These are phyloP conservation scores for Argynnis bischoffii DNA, from an alignment of 2,888 invertebrate species.

Conservation along the genomic window DNA sequence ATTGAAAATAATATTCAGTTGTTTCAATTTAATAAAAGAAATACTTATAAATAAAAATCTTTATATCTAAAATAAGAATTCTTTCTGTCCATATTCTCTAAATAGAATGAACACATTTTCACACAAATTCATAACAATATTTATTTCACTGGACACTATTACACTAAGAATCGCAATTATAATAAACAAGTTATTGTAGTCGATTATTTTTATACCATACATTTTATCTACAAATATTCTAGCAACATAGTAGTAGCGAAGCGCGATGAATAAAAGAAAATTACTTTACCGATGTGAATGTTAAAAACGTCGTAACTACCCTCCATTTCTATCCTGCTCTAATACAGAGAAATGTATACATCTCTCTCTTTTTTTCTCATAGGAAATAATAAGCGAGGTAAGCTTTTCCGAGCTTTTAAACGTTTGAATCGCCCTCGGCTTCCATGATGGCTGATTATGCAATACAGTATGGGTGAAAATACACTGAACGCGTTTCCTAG, in stretches of 20 bases:
- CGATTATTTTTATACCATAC: slow-evolving; percentile 46
- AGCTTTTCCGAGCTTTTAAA: slow-evolving; percentile 62
- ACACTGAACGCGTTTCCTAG: slow-evolving; percentile 61
- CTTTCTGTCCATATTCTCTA: neutral
- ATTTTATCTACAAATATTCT: slow-evolving; percentile 43
- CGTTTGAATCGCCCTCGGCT: slow-evolving; percentile 72
- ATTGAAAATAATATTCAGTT: too few species aligned
- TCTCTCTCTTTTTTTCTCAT: slow-evolving; percentile 52
- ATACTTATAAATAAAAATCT: neutral
- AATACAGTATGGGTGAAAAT: slow-evolving; percentile 72
- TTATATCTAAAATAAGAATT: neutral
- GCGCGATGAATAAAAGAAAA: slow-evolving; percentile 78
- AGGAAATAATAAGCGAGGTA: slow-evolving; percentile 65
- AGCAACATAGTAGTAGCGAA: slow-evolving; percentile 62
- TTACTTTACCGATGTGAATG: slow-evolving; percentile 62
- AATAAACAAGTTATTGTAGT: slow-evolving; percentile 38
- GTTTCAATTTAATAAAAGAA: too few species aligned
- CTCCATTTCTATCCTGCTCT: slow-evolving; percentile 54
- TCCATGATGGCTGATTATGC: slow-evolving; percentile 83
- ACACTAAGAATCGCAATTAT: slow-evolving; percentile 25
- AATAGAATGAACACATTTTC: neutral
- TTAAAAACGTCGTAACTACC: slow-evolving; percentile 61
- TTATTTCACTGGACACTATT: slow-evolving; percentile 27
- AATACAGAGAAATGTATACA: slow-evolving; percentile 41
- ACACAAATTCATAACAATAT: slow-evolving; percentile 11